phyloP scores from a whole-genome alignment of 1,140 invertebrate species.

The Drosophila pectinifera region DNA sequence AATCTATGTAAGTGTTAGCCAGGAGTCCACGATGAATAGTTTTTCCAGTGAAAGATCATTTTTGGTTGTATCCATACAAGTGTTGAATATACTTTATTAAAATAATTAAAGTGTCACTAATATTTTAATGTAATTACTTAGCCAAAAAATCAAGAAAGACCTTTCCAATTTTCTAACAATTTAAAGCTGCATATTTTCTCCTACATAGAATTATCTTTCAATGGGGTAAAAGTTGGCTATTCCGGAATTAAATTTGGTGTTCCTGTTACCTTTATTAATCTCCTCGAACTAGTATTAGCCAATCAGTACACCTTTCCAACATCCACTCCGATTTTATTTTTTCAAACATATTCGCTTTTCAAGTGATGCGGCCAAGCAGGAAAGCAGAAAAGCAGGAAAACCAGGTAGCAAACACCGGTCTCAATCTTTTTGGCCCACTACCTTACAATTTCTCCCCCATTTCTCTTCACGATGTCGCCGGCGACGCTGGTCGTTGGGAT shows the following conservation, averaged over 20 bases:
- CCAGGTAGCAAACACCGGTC: slow-evolving; percentile 14
- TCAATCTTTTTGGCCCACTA: slow-evolving; percentile 17
- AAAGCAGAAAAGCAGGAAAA: slow-evolving; percentile 19
- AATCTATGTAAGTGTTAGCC: slow-evolving; percentile 16
- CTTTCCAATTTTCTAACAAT: too few species aligned
- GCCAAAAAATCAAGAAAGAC: too few species aligned
- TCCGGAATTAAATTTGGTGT: slow-evolving; percentile 5
- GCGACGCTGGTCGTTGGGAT: slow-evolving; percentile 33
- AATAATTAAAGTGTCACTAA: too few species aligned
- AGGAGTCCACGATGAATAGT: background rate
- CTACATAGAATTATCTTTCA: background rate
- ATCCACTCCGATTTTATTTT: slow-evolving; percentile 56
- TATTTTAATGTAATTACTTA: too few species aligned
- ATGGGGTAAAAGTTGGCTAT: too few species aligned
- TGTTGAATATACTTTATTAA: too few species aligned
- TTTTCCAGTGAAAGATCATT: background rate
- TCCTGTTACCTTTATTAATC: slow-evolving; percentile 3
- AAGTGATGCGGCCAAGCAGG: slow-evolving; percentile 51
- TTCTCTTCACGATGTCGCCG: slow-evolving; percentile 12
- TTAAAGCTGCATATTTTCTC: too few species aligned
- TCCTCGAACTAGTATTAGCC: background rate
- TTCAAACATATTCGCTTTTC: slow-evolving; percentile 67
- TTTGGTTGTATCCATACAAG: too few species aligned
- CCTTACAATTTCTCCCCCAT: slow-evolving; percentile 6
- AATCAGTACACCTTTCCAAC: too few species aligned